Conservation (phyloP, 2,113 vertebrate genomes). For the Scopus umbretta region DNA sequence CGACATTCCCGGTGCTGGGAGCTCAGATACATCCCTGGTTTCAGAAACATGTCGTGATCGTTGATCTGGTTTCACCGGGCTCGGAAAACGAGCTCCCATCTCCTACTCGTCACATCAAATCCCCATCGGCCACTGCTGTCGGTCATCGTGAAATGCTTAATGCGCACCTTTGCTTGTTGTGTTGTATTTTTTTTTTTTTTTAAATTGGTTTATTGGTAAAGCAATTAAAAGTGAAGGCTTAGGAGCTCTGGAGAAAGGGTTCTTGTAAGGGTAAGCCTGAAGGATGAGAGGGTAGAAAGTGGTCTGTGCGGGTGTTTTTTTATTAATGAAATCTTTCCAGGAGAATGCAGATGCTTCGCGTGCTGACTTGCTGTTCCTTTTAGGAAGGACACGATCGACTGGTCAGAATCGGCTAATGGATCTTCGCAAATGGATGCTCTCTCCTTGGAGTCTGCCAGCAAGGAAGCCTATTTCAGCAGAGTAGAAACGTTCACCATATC, state of each 20-base stretch:
- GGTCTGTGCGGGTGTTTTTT: background rate
- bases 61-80: accelerated
- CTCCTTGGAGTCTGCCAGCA: slow-evolving; percentile 83
- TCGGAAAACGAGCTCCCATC: accelerated
- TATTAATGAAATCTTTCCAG: background rate
- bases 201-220: background rate
- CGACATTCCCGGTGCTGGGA: background rate
- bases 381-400: slow-evolving; percentile 49
- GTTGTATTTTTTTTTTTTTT: background rate
- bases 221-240: accelerated
- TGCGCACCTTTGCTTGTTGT: accelerated
- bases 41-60: accelerated
- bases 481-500: slow-evolving; percentile 96
- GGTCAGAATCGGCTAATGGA: slow-evolving; percentile 38
- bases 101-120: background rate
- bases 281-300: accelerated
- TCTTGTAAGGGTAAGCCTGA: background rate
- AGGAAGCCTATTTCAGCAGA: slow-evolving; percentile 88
- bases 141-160: accelerated
- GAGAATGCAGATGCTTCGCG: background rate
- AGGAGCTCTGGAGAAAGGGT: background rate
- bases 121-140: accelerated
- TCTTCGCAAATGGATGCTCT: slow-evolving; percentile 30
- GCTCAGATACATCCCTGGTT: accelerated
- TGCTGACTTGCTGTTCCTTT: background rate